These are phyloP conservation scores for Cylloceria caligata DNA, from an alignment of 2,888 invertebrate genomes.

Conservation along the genomic window DNA sequence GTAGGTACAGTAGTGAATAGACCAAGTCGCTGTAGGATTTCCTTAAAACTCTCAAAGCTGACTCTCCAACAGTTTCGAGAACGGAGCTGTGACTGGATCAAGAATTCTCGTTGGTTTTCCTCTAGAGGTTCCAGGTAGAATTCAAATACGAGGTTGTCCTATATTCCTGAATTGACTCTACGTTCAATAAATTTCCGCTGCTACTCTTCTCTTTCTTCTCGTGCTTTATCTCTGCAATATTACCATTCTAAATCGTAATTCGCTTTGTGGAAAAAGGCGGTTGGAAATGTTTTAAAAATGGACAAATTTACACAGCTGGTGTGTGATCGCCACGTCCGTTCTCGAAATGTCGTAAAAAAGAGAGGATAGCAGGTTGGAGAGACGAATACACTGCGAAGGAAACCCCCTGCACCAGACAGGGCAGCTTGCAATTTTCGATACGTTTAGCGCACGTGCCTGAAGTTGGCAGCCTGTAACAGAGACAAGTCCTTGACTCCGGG, in stretches of 20 bases:
- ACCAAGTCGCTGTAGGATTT: neutral
- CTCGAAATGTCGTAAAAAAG: neutral
- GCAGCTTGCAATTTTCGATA: conserved; percentile 31
- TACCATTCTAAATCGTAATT: no score
- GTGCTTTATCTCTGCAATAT: no score
- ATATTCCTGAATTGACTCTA: no score
- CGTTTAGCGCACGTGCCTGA: conserved; percentile 16
- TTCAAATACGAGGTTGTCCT: neutral
- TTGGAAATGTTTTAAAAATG: conserved; percentile 57
- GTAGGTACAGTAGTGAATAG: neutral
- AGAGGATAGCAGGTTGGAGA: no score
- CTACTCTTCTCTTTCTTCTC: no score
- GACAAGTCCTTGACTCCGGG: conserved; percentile 21
- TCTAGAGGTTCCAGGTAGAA: neutral
- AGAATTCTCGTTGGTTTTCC: neutral
- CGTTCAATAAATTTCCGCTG: no score
- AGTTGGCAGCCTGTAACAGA: neutral
- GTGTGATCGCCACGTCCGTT: conserved; percentile 20
- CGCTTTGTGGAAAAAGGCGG: neutral
- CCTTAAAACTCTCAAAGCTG: neutral
- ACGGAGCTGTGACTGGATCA: neutral
- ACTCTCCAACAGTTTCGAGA: conserved; percentile 6
- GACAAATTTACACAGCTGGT: conserved; percentile 67
- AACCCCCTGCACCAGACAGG: conserved; percentile 47
- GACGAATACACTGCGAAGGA: neutral